Conservation (phyloP, 1,140 invertebrate species). For the Laodelphax striatellus region DNA sequence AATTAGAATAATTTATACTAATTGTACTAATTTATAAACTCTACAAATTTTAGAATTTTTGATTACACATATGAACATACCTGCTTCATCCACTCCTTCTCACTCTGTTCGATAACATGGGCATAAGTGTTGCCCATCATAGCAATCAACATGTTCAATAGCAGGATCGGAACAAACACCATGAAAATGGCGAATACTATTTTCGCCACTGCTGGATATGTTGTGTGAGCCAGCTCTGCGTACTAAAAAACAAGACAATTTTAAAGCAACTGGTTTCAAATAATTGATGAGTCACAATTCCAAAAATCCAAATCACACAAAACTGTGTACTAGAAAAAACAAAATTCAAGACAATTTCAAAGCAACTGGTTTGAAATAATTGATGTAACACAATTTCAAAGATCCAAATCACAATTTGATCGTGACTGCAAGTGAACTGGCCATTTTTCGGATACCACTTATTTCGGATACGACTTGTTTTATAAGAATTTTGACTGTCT, state of each 20-base stretch:
- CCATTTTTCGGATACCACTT: no score
- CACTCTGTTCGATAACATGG: constrained; percentile 93
- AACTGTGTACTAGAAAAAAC: no score
- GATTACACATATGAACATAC: constrained; percentile 35
- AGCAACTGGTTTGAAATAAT: neutral
- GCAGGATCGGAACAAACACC: constrained; percentile 90
- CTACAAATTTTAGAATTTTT: no score
- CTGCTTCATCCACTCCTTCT: constrained; percentile 98
- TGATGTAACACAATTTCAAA: neutral
- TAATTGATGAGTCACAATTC: neutral
- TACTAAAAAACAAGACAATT: constrained; percentile 54
- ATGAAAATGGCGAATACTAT: constrained; percentile 94
- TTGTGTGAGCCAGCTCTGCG: constrained; percentile 73
- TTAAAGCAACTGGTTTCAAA: neutral
- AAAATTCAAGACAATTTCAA: constrained; percentile 26
- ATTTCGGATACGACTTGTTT: no score
- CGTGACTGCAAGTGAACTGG: no score
- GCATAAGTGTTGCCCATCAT: constrained; percentile 99
- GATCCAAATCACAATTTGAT: no score
- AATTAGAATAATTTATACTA: no score
- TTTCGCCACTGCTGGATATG: constrained; percentile 84
- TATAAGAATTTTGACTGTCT: no score
- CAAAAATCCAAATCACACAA: no score
- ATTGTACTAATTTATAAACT: no score
- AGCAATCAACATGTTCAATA: constrained; percentile 96